Evolutionary conservation across 2,113 vertebrate species (phyloP).

Genomic region (Acrocephalus kingi): DNA sequence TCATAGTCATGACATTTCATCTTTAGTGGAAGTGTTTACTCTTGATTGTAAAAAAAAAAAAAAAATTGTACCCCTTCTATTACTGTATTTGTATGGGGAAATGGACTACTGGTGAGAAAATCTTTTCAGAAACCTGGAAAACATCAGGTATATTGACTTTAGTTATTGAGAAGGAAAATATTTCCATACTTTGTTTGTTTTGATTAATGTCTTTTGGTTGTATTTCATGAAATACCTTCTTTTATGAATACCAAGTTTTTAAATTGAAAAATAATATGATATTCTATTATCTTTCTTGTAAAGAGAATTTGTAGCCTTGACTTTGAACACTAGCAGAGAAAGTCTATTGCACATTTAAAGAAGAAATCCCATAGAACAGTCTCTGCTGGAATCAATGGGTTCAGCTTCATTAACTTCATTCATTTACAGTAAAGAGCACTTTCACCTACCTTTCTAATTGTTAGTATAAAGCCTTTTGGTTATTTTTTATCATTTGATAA

Average conservation of each 20-base stretch:
- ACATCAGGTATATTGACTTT: background rate
- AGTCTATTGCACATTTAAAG: background rate
- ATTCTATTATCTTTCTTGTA: background rate
- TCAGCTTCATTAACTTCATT: constrained; percentile 22
- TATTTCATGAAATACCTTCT: background rate
- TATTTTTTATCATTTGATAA: background rate
- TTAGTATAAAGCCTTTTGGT: background rate
- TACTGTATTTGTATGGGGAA: background rate
- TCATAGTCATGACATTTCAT: background rate
- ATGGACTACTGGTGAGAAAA: background rate
- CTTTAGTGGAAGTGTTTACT: background rate
- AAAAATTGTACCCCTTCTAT: background rate
- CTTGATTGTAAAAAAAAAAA: background rate
- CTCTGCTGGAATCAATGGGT: background rate
- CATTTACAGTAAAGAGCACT: background rate
- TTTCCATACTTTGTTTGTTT: background rate
- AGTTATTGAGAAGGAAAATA: background rate
- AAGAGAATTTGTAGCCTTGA: background rate
- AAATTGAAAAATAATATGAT: background rate
- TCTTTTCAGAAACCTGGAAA: background rate
- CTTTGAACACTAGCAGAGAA: background rate
- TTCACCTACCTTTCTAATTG: constrained; percentile 9
- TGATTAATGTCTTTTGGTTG: background rate
- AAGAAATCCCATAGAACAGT: background rate
- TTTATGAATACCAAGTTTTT: background rate